Conservation (phyloP, 2,797 vertebrate species). For the Kryptopterus vitreolus region DNA sequence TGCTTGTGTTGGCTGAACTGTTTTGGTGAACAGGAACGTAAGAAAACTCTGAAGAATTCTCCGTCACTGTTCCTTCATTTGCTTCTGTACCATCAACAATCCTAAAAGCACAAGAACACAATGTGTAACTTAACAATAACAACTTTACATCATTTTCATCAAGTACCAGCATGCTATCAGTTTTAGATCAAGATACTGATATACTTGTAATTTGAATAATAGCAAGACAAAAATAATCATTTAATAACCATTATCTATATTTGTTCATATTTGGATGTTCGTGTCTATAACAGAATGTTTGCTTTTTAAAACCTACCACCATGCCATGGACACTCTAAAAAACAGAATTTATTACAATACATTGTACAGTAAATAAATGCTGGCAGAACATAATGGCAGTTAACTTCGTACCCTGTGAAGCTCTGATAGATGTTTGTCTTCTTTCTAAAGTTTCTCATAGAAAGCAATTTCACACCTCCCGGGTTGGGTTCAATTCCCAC, state of each 20-base stretch:
- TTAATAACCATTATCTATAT: not conserved
- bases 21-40: constrained; percentile 60
- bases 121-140: not conserved
- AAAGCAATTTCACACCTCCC: too few relatives aligned
- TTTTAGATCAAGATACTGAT: not conserved
- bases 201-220: too few relatives aligned
- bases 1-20: constrained; percentile 59
- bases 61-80: constrained; percentile 55
- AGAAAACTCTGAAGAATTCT: constrained; percentile 63
- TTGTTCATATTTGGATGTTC: not conserved
- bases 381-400: not conserved
- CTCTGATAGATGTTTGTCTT: too few relatives aligned
- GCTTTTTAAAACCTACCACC: not conserved
- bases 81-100: constrained; percentile 76
- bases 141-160: not conserved
- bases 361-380: not conserved
- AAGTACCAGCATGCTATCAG: not conserved
- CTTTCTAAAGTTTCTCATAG: too few relatives aligned
- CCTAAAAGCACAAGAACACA: constrained; percentile 57
- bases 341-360: too few relatives aligned
- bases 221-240: not conserved
- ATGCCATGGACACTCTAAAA: not conserved
- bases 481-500: too few relatives aligned
- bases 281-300: not conserved
- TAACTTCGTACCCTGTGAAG: too few relatives aligned